Base-by-base conservation (phyloP, 2,113 vertebrate genomes). In the Prinia subflava region DNA sequence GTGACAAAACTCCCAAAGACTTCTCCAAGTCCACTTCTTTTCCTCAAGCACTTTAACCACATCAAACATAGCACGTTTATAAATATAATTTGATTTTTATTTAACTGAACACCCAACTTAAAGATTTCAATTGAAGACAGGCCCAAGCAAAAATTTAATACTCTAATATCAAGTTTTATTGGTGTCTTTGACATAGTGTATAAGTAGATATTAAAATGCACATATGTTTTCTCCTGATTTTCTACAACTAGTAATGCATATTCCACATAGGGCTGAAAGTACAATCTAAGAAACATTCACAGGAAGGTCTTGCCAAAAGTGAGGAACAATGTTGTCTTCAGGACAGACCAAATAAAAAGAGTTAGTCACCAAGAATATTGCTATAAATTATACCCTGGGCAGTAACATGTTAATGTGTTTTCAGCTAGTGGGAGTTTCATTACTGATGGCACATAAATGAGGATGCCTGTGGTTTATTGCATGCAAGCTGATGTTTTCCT, bases 331-430 rank as follows among this genome's bases (percentile, higher is more conserved):
- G 30, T 11, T 92, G n/a, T 90, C 73, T 94, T 85, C 71, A 92
- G 71, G 67, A 93, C 33, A 80, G 71, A 77, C 13, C 44, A 75
- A 94, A 85, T 44, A 92, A 94, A 94, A 94, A 92, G 63, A 85
- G 23, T 56, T 87, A 90, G 75, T 89, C 79, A 87, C 49, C 52
- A 75, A 91, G 33, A 92, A 67, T 85, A 92, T 49, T 91, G 49
- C 68, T 86, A 65, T 89, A 92, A 91, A 94, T 88, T 7, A 94
- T 83, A 82, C 60, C 50, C 47, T 75, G 74, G 74, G 49, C 87
- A 95, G 83, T 68, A 96, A 77, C 49, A 89, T 4, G 8, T 65
- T 14, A 82, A 64, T 83, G 73, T 80, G 39, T 92, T 91, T 86
- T 80, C 73, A 90, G 15, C 42, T 74, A 81, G 77, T 60, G 47